Conservation (phyloP, 2,113 vertebrate species). For the Butastur rufipennis region DNA sequence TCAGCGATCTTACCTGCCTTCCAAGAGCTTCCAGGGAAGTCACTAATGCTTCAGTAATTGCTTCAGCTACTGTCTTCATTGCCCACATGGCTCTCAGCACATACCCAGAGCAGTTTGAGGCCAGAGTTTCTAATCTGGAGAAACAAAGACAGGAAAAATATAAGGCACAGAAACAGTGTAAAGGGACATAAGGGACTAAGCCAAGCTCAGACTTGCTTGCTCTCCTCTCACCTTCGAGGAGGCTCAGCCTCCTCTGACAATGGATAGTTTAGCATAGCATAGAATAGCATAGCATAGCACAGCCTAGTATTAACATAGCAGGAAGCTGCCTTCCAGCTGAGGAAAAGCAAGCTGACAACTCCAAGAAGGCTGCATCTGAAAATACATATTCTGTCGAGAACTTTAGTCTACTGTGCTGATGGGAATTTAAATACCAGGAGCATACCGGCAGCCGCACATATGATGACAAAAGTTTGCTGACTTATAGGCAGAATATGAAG, state of each 20-base stretch:
- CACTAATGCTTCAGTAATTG: constrained; percentile 8
- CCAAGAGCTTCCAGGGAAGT: constrained; percentile 3
- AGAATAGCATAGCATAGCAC: neutral
- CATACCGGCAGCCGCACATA: neutral
- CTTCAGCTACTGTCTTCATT: neutral
- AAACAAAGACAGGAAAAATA: neutral
- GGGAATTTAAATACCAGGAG: neutral
- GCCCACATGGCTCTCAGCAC: neutral
- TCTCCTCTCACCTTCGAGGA: neutral
- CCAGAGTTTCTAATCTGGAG: neutral
- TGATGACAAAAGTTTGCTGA: neutral
- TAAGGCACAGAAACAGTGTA: neutral
- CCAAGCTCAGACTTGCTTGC: neutral
- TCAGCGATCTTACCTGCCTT: constrained; percentile 12
- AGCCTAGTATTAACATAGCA: neutral
- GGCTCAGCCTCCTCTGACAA: neutral
- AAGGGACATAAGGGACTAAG: neutral
- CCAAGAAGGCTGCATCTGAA: neutral
- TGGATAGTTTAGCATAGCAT: neutral
- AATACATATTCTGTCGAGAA: neutral
- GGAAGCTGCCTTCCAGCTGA: neutral
- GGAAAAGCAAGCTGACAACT: neutral
- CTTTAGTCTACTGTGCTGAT: neutral
- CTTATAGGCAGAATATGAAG: neutral
- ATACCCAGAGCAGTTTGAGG: neutral